Percentiles rank a stretch among this genome's conserved stretches.
Evolutionary conservation across 2,888 invertebrate species (phyloP).

Genomic region (Cosmorhoe ocellata): DNA sequence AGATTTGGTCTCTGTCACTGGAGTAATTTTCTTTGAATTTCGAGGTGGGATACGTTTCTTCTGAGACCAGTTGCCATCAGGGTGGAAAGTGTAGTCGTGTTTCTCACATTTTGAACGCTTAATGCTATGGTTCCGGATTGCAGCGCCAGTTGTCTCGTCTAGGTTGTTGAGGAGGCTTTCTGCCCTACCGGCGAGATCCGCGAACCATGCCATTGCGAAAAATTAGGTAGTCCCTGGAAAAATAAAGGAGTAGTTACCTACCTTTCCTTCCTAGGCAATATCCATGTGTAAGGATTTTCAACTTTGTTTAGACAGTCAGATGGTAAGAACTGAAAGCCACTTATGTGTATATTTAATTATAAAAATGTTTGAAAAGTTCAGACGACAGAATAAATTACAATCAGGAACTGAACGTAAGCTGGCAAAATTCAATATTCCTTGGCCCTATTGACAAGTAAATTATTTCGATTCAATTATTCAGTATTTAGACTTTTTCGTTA

Average conservation of each 20-base stretch:
- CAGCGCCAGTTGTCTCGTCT: slow-evolving; percentile 88
- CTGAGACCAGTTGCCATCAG: slow-evolving; percentile 44
- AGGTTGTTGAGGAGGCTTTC: slow-evolving; percentile 88
- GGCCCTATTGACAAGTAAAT: too few relatives aligned
- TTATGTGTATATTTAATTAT: too few relatives aligned
- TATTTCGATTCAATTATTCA: too few relatives aligned
- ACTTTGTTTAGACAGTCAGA: too few relatives aligned
- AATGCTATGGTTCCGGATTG: slow-evolving; percentile 70
- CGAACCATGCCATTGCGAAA: slow-evolving; percentile 86
- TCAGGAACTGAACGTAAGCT: too few relatives aligned
- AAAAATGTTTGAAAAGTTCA: too few relatives aligned
- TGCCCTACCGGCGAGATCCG: slow-evolving; percentile 88
- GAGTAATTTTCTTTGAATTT: slow-evolving; percentile 43
- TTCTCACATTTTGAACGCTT: slow-evolving; percentile 47
- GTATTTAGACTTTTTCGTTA: background rate
- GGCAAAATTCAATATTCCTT: too few relatives aligned
- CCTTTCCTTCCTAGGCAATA: too few relatives aligned
- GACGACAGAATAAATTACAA: too few relatives aligned
- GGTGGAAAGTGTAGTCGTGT: slow-evolving; percentile 35
- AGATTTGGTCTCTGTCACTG: slow-evolving; percentile 47
- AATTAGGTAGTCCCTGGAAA: slow-evolving; percentile 39
- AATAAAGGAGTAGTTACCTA: too few relatives aligned
- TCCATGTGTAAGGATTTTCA: too few relatives aligned
- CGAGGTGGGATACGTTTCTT: slow-evolving; percentile 45
- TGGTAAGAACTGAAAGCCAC: too few relatives aligned